Percentiles rank a stretch among this genome's conserved stretches.
These are phyloP conservation scores for Climacteris rufus DNA, from an alignment of 2,113 vertebrate species.

Conservation along the genomic window DNA sequence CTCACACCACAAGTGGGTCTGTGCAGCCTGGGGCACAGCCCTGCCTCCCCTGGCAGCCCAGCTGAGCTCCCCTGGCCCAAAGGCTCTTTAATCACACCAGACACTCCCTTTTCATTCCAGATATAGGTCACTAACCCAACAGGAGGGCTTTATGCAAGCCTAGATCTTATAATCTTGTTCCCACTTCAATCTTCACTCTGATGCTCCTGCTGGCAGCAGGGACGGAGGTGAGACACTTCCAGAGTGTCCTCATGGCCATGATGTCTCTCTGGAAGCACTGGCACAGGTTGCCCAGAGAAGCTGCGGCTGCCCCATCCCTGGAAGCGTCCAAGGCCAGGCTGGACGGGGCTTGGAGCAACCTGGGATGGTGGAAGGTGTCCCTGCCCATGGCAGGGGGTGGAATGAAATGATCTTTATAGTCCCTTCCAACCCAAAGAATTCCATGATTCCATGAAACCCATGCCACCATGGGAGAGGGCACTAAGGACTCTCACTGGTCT, in stretches of 20 bases:
- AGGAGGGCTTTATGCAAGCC: background rate
- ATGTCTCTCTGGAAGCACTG: background rate
- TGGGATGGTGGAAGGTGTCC: background rate
- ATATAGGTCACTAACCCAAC: background rate
- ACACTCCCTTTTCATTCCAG: background rate
- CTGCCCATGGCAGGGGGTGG: background rate
- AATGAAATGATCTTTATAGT: rapidly evolving
- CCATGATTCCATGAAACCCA: background rate
- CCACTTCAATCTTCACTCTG: background rate
- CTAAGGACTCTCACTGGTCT: background rate
- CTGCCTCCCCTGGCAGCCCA: background rate
- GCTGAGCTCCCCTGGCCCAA: background rate
- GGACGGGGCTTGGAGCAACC: background rate
- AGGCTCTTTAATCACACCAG: background rate
- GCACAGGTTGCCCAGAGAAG: background rate
- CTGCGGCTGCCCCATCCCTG: background rate
- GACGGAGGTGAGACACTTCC: background rate
- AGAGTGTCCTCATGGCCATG: background rate
- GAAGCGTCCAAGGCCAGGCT: rapidly evolving
- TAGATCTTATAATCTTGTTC: background rate
- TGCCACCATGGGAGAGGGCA: background rate
- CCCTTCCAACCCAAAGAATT: background rate
- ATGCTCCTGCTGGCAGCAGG: background rate
- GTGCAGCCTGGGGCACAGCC: background rate
- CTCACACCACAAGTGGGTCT: background rate